Percentiles rank a stretch among this genome's conserved stretches.
These are phyloP conservation scores for Prionace glauca DNA, from an alignment of 2,797 vertebrate species.

Conservation along the genomic window DNA sequence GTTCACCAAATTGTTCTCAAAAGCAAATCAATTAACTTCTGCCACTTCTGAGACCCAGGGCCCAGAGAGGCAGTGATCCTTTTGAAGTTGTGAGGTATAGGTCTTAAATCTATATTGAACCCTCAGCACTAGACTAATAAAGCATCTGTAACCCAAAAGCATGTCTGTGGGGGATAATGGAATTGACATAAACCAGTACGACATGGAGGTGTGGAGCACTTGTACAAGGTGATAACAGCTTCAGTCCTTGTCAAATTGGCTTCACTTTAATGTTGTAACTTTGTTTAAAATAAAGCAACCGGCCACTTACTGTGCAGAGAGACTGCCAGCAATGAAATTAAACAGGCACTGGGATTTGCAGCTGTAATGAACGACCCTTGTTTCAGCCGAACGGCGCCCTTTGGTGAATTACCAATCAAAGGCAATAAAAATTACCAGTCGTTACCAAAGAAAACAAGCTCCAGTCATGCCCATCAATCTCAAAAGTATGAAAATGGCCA, in stretches of 20 bases:
- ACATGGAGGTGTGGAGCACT: not conserved
- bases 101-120: not conserved
- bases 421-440: not conserved
- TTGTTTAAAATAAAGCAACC: constrained; percentile 12
- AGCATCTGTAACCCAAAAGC: not conserved
- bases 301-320: not conserved
- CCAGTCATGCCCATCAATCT: not conserved
- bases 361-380: not conserved
- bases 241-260: not conserved
- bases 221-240: not conserved
- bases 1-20: not conserved
- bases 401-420: not conserved
- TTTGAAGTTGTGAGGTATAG: not conserved
- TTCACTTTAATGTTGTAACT: not conserved
- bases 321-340: not conserved
- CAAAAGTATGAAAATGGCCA: not conserved
- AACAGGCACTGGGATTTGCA: not conserved
- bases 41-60: not conserved
- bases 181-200: not conserved
- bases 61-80: not conserved
- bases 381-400: not conserved
- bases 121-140: too few species aligned
- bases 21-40: not conserved
- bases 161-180: not conserved
- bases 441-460: not conserved